A percentile compares a stretch with the other conserved stretches of the same genome.
Conservation (phyloP, 2,888 invertebrate species). For the Scelioninae gen. 1 region DNA sequence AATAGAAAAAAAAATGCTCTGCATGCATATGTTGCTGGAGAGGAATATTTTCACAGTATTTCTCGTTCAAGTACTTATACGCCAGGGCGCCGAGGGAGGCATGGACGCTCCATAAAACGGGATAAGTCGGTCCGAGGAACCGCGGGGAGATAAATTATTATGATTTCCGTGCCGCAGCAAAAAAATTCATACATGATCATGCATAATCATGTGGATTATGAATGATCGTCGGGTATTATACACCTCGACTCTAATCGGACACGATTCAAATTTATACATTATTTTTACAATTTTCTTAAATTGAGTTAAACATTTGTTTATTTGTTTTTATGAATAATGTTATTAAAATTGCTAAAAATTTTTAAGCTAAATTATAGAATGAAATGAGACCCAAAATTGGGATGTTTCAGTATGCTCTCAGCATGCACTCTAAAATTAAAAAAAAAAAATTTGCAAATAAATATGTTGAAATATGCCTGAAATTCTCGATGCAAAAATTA, state of each 20-base stretch:
- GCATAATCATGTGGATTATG: conserved; percentile 57
- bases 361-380: too few species aligned
- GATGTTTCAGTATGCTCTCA: too few species aligned
- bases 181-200: conserved; percentile 51
- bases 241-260: conserved; percentile 37
- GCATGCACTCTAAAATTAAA: too few species aligned
- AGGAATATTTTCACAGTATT: conserved; percentile 62
- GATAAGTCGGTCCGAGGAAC: conserved; percentile 57
- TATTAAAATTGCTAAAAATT: not conserved
- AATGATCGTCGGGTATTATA: conserved; percentile 43
- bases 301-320: not conserved
- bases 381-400: too few species aligned
- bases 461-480: too few species aligned
- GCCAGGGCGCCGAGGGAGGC: conserved; percentile 1
- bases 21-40: conserved; percentile 60
- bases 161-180: conserved; percentile 47
- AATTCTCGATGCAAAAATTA: too few species aligned
- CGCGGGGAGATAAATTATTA: conserved; percentile 57
- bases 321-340: not conserved
- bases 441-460: too few species aligned
- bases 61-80: conserved; percentile 56
- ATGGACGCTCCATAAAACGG: conserved; percentile 46
- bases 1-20: conserved; percentile 36
- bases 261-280: conserved; percentile 11
- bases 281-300: not conserved